Evolutionary conservation across 1,140 invertebrate genomes (phyloP), one percentile per base, ranked within the genome.

Genomic region (Acyrthosiphon pisum): DNA sequence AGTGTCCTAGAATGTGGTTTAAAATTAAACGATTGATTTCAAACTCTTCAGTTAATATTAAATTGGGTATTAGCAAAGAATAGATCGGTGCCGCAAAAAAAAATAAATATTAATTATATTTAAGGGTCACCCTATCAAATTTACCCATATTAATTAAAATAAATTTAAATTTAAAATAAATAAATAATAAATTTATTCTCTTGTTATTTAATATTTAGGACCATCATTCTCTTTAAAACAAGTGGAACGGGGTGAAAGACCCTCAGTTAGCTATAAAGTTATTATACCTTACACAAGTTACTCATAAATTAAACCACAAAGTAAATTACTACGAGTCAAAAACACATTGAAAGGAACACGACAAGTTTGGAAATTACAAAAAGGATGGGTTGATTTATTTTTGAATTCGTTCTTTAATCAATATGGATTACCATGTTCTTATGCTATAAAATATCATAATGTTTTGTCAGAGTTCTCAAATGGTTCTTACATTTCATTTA

Each of bases 401-500:
- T 68, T 68, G 30, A 30, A 68, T 68, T 11, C 60, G 0, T 68
- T 26, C 30, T 68, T 68, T 11, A n/a, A 68, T n/a, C 60, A 68
- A 68, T n/a, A 68, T 68, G 60, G 60, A 68, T 68, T 68, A 68
- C 30, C 60, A 8, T 68, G 60, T 68, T 68, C 60, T 8, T 68
- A 68, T 68, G 60, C 60, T 68, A 68, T 68, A 68, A 68, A 68
- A n/a, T 68, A 68, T n/a, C 60, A 68, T 68, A 26, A 68, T 68
- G 30, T 68, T 30, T 68, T 7, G 9, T 68, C 60, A 68, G 11
- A 68, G 11, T 11, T n/a, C 30, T n/a, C 30, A n/a, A n/a, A n/a
- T 30, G 60, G 60, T 68, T n/a, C 60, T 68, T 68, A 68, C 11
- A 68, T 68, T 68, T 68, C 60, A 68, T 68, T 68, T n/a, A 68